Base-by-base conservation (phyloP, 2,888 invertebrate species). In the Torymus texanus region DNA sequence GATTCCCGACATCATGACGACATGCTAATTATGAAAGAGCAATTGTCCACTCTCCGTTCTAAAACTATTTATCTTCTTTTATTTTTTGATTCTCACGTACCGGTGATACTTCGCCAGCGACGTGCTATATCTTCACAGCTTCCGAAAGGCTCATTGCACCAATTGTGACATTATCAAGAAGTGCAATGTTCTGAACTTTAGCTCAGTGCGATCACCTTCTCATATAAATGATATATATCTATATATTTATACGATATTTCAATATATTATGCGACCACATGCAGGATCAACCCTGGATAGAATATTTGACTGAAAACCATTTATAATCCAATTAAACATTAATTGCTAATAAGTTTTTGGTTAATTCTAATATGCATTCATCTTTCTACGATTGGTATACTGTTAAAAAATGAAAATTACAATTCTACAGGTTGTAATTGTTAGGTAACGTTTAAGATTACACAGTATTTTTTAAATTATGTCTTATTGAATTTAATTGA, bases 71-170 rank as follows among this genome's bases (percentile, higher is more conserved):
- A 68, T 75, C 56, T 16, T 71, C 53, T 61, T 62, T 77, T 71
- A 24, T 63, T 75, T 71, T 81, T 81, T 81, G 71, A 78, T 78
- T 78, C 62, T 80, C 65, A 75, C 80, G 77, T 61, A 74, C 70
- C 51, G 14, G 77, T 75, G 62, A 66, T 53, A 75, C 53, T 70
- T 65, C 58, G 56, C 76, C 77, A 81, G 67, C 62, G 61, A 72
- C 78, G 78, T 78, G 75, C 72, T 81, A 78, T 78, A 75, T 81
- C 71, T 81, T 82, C 82, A 82, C 82, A 82, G 82, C 82, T 81
- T 82, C 73, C 76, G 67, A 82, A 81, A 82, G 81, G 82, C 81
- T 79, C 81, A 82, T 81, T 81, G 81, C 80, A 81, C 73, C 66
- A 53, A 70, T 78, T 73, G 62, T 70, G 59, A 71, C 62, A 78